Evolutionary conservation across 2,797 vertebrate species (phyloP).

Genomic region (Phaenicophaeus curvirostris): DNA sequence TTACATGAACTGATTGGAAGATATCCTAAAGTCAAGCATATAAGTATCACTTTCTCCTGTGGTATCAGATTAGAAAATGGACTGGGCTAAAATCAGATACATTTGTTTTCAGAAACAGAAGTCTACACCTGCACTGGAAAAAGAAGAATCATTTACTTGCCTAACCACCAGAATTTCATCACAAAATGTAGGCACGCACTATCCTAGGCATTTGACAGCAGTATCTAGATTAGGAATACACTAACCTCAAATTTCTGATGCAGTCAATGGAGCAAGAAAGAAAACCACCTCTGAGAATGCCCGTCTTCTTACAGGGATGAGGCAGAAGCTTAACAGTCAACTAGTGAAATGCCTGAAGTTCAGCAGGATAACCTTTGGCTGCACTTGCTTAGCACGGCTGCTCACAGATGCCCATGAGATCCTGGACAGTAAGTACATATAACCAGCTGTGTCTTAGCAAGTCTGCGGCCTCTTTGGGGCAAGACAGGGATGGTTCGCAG

Average conservation of each 20-base stretch:
- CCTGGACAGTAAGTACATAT: fast-evolving
- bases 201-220: background rate
- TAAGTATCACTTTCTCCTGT: slow-evolving; percentile 36
- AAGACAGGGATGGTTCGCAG: background rate
- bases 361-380: background rate
- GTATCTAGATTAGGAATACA: background rate
- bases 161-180: background rate
- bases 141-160: background rate
- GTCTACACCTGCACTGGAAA: background rate
- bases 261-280: background rate
- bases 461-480: background rate
- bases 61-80: slow-evolving; percentile 27
- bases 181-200: background rate
- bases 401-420: background rate
- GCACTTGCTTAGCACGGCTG: background rate
- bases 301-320: background rate
- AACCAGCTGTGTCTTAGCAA: background rate
- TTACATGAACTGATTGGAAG: slow-evolving; percentile 57
- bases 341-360: background rate
- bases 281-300: background rate
- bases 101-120: background rate
- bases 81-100: background rate
- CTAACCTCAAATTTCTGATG: background rate
- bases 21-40: slow-evolving; percentile 51
- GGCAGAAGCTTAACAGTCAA: background rate